Percentiles rank a stretch among this genome's conserved stretches.
These are phyloP conservation scores for Mobula birostris DNA, from an alignment of 2,113 vertebrate genomes.

Conservation along the genomic window DNA sequence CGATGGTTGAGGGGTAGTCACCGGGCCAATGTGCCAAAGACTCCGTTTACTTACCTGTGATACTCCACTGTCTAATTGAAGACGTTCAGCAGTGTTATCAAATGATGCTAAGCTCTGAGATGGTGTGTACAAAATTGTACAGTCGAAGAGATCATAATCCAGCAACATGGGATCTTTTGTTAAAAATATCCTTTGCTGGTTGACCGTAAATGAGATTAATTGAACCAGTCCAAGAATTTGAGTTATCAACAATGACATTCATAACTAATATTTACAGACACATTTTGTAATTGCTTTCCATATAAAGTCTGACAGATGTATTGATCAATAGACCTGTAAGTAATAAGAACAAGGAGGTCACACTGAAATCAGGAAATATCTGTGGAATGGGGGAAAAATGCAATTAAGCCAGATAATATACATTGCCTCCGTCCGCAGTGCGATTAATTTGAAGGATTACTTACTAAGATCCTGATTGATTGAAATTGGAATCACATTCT, in stretches of 20 bases:
- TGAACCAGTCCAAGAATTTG: not conserved
- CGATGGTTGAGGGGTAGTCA: too few species aligned
- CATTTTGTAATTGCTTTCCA: not conserved
- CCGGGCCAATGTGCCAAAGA: too few species aligned
- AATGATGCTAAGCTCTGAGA: not conserved
- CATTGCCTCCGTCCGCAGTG: not conserved
- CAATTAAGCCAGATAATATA: not conserved
- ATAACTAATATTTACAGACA: not conserved
- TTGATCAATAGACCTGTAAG: not conserved
- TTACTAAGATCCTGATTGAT: constrained; percentile 6
- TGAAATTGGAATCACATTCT: not conserved
- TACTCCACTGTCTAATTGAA: not conserved
- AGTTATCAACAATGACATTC: not conserved
- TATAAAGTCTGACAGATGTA: not conserved
- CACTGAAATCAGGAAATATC: constrained; percentile 10
- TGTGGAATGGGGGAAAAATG: not conserved
- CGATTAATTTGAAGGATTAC: not conserved
- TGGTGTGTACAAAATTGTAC: not conserved
- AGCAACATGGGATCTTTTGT: not conserved
- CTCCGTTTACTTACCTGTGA: too few species aligned
- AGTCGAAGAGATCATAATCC: not conserved
- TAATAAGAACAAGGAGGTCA: not conserved
- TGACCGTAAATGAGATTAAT: constrained; percentile 6
- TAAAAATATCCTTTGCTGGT: not conserved
- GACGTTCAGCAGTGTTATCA: not conserved